Evolutionary conservation across 2,888 invertebrate species (phyloP).

Genomic region (Apodemia zela): DNA sequence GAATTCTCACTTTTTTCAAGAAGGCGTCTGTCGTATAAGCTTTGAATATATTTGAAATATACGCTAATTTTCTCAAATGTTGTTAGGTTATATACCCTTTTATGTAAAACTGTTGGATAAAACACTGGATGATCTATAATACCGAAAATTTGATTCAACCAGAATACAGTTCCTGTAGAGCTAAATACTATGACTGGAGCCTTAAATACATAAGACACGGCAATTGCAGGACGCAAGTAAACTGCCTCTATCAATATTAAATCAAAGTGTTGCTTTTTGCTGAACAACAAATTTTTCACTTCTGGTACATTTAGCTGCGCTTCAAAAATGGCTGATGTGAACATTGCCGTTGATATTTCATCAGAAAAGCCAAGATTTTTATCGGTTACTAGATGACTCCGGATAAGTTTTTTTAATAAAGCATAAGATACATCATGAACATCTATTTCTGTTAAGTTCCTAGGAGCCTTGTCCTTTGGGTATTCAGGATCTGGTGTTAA

Average conservation of each 20-base stretch:
- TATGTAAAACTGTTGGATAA: constrained; percentile 30
- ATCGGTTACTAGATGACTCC: constrained; percentile 18
- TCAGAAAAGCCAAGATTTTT: constrained; percentile 8
- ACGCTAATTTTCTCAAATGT: constrained; percentile 36
- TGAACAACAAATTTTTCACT: constrained; percentile 35
- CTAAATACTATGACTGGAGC: constrained; percentile 36
- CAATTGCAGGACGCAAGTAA: constrained; percentile 26
- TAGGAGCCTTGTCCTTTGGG: constrained; percentile 28
- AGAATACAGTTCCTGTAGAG: constrained; percentile 28
- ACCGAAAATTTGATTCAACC: constrained; percentile 29
- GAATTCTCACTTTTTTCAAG: constrained; percentile 30
- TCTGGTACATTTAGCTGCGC: constrained; percentile 34
- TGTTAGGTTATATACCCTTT: constrained; percentile 36
- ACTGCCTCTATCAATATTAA: constrained; percentile 34
- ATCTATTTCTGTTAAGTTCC: constrained; percentile 52
- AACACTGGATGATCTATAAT: constrained; percentile 32
- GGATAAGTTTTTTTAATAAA: constrained; percentile 24
- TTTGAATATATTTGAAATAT: constrained; percentile 17
- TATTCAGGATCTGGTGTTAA: constrained; percentile 48
- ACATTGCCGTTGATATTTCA: background rate
- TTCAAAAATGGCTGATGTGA: constrained; percentile 19
- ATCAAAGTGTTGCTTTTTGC: constrained; percentile 34
- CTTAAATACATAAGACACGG: constrained; percentile 31
- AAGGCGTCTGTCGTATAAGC: constrained; percentile 16
- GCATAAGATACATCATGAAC: constrained; percentile 41